Percentiles rank a stretch among this genome's conserved stretches.
Conservation (phyloP, 2,888 invertebrate genomes). For the Magallana nippona region DNA sequence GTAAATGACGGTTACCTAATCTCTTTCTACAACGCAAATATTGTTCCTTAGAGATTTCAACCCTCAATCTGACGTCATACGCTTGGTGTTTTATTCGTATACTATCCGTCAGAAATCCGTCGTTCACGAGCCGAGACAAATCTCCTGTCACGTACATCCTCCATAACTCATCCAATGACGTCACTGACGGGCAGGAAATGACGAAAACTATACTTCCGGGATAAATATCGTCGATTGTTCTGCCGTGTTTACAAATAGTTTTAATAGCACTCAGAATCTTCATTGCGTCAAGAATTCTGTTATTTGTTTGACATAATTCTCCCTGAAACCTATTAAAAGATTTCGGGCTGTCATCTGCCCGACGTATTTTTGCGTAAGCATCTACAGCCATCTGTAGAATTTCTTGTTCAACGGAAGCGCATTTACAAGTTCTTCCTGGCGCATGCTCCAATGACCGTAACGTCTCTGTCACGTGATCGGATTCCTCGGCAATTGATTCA, state of each 20-base stretch:
- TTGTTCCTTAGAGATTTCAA: constrained; percentile 52
- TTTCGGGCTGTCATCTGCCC: constrained; percentile 51
- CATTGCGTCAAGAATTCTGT: constrained; percentile 58
- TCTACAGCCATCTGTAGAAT: constrained; percentile 62
- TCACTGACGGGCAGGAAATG: constrained; percentile 58
- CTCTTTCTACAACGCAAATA: constrained; percentile 55
- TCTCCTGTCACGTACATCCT: constrained; percentile 52
- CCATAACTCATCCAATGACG: constrained; percentile 61
- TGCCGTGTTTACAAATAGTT: constrained; percentile 62
- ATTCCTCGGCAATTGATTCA: constrained; percentile 52
- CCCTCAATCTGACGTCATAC: constrained; percentile 51
- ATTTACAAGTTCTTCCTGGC: constrained; percentile 54
- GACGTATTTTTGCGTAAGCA: constrained; percentile 60
- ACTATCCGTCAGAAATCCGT: constrained; percentile 53
- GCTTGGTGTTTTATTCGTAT: constrained; percentile 49
- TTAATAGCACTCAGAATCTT: constrained; percentile 59
- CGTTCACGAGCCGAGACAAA: constrained; percentile 48
- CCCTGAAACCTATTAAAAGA: constrained; percentile 56
- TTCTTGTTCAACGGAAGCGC: constrained; percentile 60
- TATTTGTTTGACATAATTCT: constrained; percentile 57
- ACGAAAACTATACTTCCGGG: constrained; percentile 62
- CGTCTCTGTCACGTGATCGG: constrained; percentile 52
- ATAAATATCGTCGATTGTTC: constrained; percentile 61
- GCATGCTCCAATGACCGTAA: constrained; percentile 51
- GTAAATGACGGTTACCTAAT: too few relatives aligned